Evolutionary conservation across 2,888 invertebrate genomes (phyloP).

Genomic region (Luperina testacea): DNA sequence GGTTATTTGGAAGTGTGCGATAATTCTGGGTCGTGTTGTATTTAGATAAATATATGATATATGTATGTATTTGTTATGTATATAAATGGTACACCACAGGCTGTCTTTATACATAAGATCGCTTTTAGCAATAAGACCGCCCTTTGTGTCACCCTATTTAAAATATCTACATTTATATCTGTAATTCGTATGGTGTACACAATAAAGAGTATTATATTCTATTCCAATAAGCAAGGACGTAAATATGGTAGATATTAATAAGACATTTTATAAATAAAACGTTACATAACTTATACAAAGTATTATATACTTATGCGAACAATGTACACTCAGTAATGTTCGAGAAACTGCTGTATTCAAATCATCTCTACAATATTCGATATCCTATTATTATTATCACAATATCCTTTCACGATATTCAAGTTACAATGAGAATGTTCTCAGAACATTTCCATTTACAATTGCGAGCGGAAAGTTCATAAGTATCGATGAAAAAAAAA

Average conservation of each 20-base stretch:
- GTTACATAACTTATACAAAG: neutral
- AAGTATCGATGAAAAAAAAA: constrained; percentile 13
- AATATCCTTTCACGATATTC: constrained; percentile 7
- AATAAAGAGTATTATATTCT: neutral
- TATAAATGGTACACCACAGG: neutral
- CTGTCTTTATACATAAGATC: neutral
- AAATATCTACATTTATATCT: neutral
- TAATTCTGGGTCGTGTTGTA: neutral
- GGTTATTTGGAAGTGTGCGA: no score
- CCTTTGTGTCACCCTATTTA: neutral
- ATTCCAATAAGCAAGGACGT: neutral
- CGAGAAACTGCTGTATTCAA: constrained; percentile 19
- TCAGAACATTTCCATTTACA: constrained; percentile 31
- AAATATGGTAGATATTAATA: neutral
- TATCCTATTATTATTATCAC: constrained; percentile 16
- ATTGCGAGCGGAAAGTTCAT: neutral
- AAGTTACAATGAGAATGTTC: constrained; percentile 25
- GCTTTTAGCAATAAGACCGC: neutral
- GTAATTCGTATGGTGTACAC: neutral
- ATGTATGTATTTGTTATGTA: neutral
- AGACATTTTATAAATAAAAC: neutral
- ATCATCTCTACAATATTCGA: constrained; percentile 7
- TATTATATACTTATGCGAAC: neutral
- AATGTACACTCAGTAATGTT: neutral
- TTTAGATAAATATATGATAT: neutral